Evolutionary conservation across 2,888 invertebrate genomes (phyloP).

Genomic region (Stegophylla sp.): DNA sequence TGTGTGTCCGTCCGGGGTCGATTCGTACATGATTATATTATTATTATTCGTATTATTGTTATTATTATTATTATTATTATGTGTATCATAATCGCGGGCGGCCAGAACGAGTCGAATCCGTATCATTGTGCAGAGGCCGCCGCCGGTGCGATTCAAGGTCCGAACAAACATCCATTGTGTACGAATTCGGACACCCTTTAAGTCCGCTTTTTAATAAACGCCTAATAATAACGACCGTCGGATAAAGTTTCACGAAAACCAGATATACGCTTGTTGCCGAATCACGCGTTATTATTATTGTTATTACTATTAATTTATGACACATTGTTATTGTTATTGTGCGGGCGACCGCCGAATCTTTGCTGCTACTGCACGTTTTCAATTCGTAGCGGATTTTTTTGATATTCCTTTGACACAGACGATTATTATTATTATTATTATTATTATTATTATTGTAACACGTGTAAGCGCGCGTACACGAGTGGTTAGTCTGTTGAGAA

Average conservation of each 20-base stretch:
- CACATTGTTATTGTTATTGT: not conserved
- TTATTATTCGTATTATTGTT: no score
- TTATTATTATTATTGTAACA: not conserved
- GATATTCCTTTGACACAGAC: not conserved
- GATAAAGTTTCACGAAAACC: conserved; percentile 5
- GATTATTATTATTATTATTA: not conserved
- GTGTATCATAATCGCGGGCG: not conserved
- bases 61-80: not conserved
- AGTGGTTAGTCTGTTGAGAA: not conserved
- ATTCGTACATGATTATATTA: conserved; percentile 48
- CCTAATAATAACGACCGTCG: conserved; percentile 11
- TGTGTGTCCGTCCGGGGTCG: conserved; percentile 56
- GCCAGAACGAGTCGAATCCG: no score
- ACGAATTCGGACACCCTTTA: no score
- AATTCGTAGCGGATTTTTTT: conserved; percentile 4
- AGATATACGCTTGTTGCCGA: not conserved
- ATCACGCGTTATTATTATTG: not conserved
- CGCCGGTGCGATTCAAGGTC: no score
- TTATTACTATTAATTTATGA: no score
- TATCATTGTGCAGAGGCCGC: no score
- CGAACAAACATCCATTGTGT: no score
- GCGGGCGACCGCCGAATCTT: not conserved
- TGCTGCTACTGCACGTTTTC: conserved; percentile 13
- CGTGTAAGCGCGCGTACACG: no score
- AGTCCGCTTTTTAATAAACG: no score